Evolutionary conservation across 2,113 vertebrate species (phyloP).

Genomic region (Oophaga pumilio): DNA sequence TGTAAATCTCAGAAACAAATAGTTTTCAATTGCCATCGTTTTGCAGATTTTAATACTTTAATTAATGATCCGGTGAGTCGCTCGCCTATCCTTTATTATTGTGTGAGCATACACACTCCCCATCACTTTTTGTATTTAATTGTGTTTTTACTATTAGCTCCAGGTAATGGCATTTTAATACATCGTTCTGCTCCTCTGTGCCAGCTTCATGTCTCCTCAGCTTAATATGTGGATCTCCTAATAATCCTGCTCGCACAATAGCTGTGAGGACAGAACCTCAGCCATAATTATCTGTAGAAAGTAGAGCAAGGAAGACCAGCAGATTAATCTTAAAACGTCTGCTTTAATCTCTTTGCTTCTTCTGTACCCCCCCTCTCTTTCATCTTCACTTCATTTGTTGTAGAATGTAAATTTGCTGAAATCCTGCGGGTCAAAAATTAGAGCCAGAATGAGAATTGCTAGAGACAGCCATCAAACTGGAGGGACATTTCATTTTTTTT

Average conservation of each 20-base stretch:
- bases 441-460: constrained; percentile 42
- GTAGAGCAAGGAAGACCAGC: constrained; percentile 56
- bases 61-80: constrained; percentile 16
- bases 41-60: constrained; percentile 46
- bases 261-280: constrained; percentile 57
- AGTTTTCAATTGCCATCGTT: constrained; percentile 31
- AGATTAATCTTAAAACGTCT: constrained; percentile 58
- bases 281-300: constrained; percentile 57
- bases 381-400: constrained; percentile 58
- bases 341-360: constrained; percentile 57
- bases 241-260: constrained; percentile 54
- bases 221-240: constrained; percentile 52
- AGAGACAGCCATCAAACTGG: not conserved
- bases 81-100: constrained; percentile 26
- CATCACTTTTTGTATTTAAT: constrained; percentile 40
- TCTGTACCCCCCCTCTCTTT: constrained; percentile 53
- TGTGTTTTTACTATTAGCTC: constrained; percentile 46
- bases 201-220: constrained; percentile 36
- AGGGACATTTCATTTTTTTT: too few relatives aligned
- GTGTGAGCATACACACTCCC: constrained; percentile 9
- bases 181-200: constrained; percentile 52
- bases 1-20: constrained; percentile 37
- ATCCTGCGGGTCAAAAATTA: constrained; percentile 56
- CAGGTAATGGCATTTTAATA: constrained; percentile 51
- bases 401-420: constrained; percentile 54